Percentiles rank a stretch among this genome's conserved stretches.
phyloP scores from a whole-genome alignment of 2,888 invertebrate species.

The Cenopis cana region DNA sequence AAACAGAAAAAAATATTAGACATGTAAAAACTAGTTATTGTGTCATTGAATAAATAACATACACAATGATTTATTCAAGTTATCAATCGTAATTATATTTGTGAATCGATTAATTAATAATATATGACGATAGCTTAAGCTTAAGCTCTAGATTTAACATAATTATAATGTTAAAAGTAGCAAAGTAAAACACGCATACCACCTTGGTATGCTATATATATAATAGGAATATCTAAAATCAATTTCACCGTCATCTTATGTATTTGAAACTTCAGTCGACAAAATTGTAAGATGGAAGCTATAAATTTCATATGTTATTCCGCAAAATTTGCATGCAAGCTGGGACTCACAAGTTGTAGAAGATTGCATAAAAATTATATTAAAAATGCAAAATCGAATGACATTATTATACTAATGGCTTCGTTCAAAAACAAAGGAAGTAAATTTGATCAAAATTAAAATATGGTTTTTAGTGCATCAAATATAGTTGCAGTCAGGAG shows the following conservation, averaged over 20 bases:
- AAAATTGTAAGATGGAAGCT: neutral
- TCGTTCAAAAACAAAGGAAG: too few relatives aligned
- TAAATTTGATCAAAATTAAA: too few relatives aligned
- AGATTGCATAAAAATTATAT: slow-evolving; percentile 10
- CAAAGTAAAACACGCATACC: neutral
- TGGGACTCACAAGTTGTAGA: neutral
- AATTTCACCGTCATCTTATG: neutral
- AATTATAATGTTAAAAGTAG: neutral
- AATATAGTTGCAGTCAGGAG: neutral
- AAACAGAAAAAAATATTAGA: neutral
- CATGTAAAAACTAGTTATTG: neutral
- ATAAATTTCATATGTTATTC: neutral
- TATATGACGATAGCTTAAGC: neutral
- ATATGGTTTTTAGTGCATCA: neutral
- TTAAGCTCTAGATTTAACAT: neutral
- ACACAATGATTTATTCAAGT: too few relatives aligned
- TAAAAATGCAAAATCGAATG: slow-evolving; percentile 1
- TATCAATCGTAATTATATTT: too few relatives aligned
- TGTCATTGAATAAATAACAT: too few relatives aligned
- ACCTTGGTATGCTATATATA: too few relatives aligned
- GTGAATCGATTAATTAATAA: too few relatives aligned
- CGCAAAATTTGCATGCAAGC: neutral
- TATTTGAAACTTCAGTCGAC: neutral
- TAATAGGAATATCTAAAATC: neutral
- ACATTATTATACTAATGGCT: neutral